A percentile compares a stretch with the other conserved stretches of the same genome.
These are phyloP conservation scores for Elysia crispata DNA, from an alignment of 2,888 invertebrate species.

Conservation along the genomic window DNA sequence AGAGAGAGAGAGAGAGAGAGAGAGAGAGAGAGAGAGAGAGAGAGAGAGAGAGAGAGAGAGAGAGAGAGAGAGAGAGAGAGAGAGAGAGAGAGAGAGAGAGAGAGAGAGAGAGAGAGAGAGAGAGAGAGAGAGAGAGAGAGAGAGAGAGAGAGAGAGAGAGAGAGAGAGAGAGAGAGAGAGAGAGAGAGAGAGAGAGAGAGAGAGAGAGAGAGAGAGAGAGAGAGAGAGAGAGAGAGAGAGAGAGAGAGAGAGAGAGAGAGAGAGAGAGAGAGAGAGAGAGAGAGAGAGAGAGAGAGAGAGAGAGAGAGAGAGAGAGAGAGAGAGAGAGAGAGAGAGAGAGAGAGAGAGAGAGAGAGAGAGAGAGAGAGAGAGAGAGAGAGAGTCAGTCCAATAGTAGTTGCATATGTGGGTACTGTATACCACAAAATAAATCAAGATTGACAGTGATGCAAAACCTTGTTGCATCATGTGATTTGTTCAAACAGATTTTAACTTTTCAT, in stretches of 20 bases:
- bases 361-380: constrained; percentile 14
- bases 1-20: background rate
- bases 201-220: background rate
- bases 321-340: constrained; percentile 19
- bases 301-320: constrained; percentile 29
- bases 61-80: constrained; percentile 29
- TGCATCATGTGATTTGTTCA: too few relatives aligned
- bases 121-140: constrained; percentile 3
- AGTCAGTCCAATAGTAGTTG: too few relatives aligned
- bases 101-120: constrained; percentile 17
- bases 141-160: background rate
- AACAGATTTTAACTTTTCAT: too few relatives aligned
- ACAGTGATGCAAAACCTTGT: too few relatives aligned
- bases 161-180: background rate
- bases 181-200: background rate
- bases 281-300: constrained; percentile 29
- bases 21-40: constrained; percentile 27
- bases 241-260: constrained; percentile 19
- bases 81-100: constrained; percentile 5
- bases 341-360: constrained; percentile 1
- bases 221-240: constrained; percentile 31
- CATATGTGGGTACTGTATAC: too few relatives aligned
- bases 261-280: constrained; percentile 16
- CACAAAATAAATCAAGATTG: too few relatives aligned
- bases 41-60: constrained; percentile 29